phyloP scores from a whole-genome alignment of 1,140 invertebrate genomes.

The Hycleus phaleratus region DNA sequence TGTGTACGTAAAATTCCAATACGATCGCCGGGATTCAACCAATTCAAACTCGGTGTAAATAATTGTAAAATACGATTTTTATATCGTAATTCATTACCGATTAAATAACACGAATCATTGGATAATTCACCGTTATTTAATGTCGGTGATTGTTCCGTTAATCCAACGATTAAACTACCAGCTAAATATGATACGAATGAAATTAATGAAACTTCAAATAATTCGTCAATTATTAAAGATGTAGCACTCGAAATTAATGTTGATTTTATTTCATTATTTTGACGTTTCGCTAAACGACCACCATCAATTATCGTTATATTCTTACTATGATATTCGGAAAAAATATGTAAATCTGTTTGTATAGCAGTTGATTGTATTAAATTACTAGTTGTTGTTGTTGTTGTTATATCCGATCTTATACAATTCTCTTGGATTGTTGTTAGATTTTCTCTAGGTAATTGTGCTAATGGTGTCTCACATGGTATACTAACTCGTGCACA shows the following conservation, averaged over 20 bases:
- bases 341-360: slow-evolving; percentile 38
- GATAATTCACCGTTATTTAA: slow-evolving; percentile 50
- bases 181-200: slow-evolving; percentile 58
- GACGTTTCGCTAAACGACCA: slow-evolving; percentile 55
- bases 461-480: slow-evolving; percentile 38
- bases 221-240: slow-evolving; percentile 62
- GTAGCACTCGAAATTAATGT: slow-evolving; percentile 67
- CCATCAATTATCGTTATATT: slow-evolving; percentile 63
- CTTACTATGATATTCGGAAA: slow-evolving; percentile 65
- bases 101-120: slow-evolving; percentile 56
- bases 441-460: slow-evolving; percentile 35
- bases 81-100: slow-evolving; percentile 58
- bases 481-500: slow-evolving; percentile 75
- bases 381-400: slow-evolving; percentile 33
- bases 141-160: slow-evolving; percentile 57
- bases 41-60: slow-evolving; percentile 69
- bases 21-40: slow-evolving; percentile 66
- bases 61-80: slow-evolving; percentile 51
- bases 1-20: slow-evolving; percentile 57
- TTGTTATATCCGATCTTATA: slow-evolving; percentile 35
- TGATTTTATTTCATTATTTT: slow-evolving; percentile 53
- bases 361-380: slow-evolving; percentile 26
- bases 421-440: slow-evolving; percentile 21
- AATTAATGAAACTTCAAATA: slow-evolving; percentile 64
- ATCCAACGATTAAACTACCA: slow-evolving; percentile 67